Percentiles rank a stretch among this genome's conserved stretches.
Conservation (phyloP, 2,113 vertebrate species). For the Zosterops lateralis region DNA sequence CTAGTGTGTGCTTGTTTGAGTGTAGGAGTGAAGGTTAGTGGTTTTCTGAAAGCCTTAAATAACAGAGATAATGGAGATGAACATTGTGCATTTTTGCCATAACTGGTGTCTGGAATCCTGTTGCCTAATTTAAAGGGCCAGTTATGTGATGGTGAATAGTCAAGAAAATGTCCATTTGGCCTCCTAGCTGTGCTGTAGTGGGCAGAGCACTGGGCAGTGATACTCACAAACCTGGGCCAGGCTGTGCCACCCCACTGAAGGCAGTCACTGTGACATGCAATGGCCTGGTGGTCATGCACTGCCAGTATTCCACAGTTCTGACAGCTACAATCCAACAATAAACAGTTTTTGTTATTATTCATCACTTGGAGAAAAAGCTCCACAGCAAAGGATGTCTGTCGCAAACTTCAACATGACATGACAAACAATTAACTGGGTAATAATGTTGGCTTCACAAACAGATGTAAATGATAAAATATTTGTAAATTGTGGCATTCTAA, state of each 20-base stretch:
- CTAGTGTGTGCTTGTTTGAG: conserved; percentile 70
- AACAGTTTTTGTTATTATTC: neutral
- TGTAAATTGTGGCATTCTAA: neutral
- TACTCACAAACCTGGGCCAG: neutral
- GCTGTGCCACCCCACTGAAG: neutral
- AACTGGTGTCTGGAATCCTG: conserved; percentile 50
- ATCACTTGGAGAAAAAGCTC: neutral
- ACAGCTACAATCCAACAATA: rapidly evolving
- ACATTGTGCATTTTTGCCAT: conserved; percentile 27
- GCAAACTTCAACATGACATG: rapidly evolving
- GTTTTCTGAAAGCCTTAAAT: conserved; percentile 67
- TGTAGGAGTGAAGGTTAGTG: conserved; percentile 69
- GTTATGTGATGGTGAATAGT: neutral
- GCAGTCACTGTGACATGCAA: rapidly evolving
- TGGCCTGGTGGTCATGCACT: neutral
- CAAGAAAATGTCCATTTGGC: neutral
- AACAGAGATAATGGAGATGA: conserved; percentile 64
- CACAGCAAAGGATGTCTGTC: neutral
- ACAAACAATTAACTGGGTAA: neutral
- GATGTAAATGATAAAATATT: neutral
- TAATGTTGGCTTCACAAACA: neutral
- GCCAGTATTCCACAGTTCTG: neutral
- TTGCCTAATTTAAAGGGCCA: conserved; percentile 60
- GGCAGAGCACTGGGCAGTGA: neutral
- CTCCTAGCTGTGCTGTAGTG: neutral